Evolutionary conservation across 2,888 invertebrate species (phyloP).

Genomic region (Orchesella flavescens): DNA sequence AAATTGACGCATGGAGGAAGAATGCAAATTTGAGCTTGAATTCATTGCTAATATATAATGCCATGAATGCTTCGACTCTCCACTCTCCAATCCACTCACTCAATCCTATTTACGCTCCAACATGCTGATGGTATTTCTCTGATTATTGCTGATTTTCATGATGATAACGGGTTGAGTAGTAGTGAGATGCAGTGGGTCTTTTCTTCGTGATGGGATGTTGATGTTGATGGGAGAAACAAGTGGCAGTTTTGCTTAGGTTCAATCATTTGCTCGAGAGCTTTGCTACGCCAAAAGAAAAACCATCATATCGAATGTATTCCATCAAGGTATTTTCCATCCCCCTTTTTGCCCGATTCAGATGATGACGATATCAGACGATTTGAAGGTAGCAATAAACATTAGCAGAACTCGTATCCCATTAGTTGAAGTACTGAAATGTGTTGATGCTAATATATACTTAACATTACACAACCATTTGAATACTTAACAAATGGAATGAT

Average conservation of each 20-base stretch:
- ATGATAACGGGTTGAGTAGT: constrained; percentile 40
- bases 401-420: constrained; percentile 59
- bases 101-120: constrained; percentile 15
- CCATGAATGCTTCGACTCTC: too few relatives aligned
- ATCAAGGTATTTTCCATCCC: neutral
- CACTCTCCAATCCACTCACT: too few relatives aligned
- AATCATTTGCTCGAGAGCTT: neutral
- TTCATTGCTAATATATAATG: neutral
- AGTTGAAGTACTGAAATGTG: neutral
- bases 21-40: neutral
- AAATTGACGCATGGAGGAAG: constrained; percentile 9
- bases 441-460: too few relatives aligned
- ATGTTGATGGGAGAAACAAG: constrained; percentile 29
- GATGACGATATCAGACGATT: constrained; percentile 29
- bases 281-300: too few relatives aligned
- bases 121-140: constrained; percentile 36
- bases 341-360: neutral
- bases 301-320: too few relatives aligned
- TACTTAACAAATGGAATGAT: too few relatives aligned
- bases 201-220: constrained; percentile 15
- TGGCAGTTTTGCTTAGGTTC: constrained; percentile 28
- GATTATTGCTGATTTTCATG: constrained; percentile 61
- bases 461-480: too few relatives aligned
- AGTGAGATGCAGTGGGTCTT: neutral
- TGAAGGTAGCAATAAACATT: constrained; percentile 56